Evolutionary conservation across 2,797 vertebrate genomes (phyloP).

Genomic region (Lepus oiostolus): DNA sequence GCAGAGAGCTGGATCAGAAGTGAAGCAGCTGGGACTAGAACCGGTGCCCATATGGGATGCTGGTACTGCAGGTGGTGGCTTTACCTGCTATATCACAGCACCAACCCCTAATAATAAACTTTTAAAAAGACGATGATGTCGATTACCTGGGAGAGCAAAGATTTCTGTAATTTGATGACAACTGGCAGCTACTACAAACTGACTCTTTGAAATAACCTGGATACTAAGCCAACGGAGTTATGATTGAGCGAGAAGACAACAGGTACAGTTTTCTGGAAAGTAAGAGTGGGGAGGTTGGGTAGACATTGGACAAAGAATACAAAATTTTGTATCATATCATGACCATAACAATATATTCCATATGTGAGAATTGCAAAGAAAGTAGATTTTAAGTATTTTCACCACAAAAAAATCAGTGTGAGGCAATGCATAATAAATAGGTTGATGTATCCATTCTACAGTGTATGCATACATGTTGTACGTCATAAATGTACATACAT

Average conservation of each 20-base stretch:
- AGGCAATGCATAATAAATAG: background rate
- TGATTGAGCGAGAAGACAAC: background rate
- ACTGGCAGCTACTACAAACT: slow-evolving; percentile 1
- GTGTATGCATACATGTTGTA: background rate
- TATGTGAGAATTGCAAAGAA: background rate
- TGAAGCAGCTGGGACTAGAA: too few relatives aligned
- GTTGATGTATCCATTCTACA: background rate
- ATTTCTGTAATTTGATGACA: background rate
- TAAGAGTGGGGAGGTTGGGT: background rate
- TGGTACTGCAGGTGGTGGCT: too few relatives aligned
- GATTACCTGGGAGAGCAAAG: background rate
- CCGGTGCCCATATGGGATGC: too few relatives aligned
- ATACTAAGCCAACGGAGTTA: background rate
- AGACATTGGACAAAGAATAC: background rate
- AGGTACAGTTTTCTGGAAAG: background rate
- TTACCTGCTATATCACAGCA: too few relatives aligned
- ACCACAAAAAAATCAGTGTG: background rate
- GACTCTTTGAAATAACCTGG: background rate
- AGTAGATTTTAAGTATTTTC: background rate
- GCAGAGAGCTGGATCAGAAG: too few relatives aligned
- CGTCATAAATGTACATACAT: background rate
- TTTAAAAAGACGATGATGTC: background rate
- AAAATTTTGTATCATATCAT: background rate
- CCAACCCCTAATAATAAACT: too few relatives aligned
- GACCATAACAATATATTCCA: background rate